A percentile compares a stretch with the other conserved stretches of the same genome.
phyloP scores from a whole-genome alignment of 2,113 vertebrate species.

The Solea senegalensis region DNA sequence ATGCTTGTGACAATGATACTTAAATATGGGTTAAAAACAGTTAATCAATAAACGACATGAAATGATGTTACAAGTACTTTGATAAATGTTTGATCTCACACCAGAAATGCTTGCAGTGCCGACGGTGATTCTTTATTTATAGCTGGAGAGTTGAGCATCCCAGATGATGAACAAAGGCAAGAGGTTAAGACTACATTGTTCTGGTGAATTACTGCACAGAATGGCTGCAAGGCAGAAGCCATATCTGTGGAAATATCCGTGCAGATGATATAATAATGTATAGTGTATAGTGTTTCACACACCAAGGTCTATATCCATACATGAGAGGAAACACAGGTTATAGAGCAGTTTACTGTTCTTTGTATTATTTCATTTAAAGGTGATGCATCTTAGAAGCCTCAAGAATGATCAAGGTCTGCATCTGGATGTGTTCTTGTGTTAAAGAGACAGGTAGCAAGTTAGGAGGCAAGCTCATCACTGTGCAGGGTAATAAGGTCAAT shows the following conservation, averaged over 20 bases:
- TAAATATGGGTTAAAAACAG: not conserved
- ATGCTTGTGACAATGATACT: not conserved
- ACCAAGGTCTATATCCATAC: not conserved
- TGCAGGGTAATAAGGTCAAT: constrained; percentile 95
- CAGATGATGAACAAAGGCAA: constrained; percentile 67
- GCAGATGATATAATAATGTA: constrained; percentile 46
- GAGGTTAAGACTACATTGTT: constrained; percentile 79
- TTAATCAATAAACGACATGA: not conserved
- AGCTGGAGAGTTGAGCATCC: constrained; percentile 56
- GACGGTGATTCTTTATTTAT: constrained; percentile 53
- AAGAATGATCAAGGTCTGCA: constrained; percentile 25
- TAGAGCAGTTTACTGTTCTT: not conserved
- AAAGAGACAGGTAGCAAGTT: constrained; percentile 70
- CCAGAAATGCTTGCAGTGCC: constrained; percentile 4
- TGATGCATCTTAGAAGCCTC: not conserved
- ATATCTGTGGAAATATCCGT: constrained; percentile 55
- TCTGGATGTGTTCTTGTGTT: constrained; percentile 50
- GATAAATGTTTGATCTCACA: constrained; percentile 26
- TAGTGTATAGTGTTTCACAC: constrained; percentile 33
- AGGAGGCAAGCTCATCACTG: constrained; percentile 85
- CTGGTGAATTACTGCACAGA: constrained; percentile 75
- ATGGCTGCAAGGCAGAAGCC: constrained; percentile 64
- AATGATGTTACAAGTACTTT: too few species aligned
- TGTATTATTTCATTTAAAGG: not conserved
- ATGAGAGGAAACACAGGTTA: not conserved